Base-by-base conservation (phyloP, 2,797 vertebrate genomes). In the Poeciliopsis turneri region DNA sequence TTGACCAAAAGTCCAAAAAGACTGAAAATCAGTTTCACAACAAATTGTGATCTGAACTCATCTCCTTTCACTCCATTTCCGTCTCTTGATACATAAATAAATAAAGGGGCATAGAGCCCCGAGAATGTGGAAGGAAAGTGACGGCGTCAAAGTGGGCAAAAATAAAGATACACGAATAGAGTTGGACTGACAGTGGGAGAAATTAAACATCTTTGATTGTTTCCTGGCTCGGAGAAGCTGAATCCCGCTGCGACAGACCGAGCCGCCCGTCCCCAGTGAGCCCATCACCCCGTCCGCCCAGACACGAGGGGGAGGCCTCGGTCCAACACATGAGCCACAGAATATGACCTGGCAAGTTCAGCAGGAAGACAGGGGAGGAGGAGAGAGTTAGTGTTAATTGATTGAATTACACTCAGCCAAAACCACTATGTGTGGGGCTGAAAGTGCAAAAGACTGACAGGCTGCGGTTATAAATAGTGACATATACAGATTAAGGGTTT, bases 61-160 rank as follows among this genome's bases (percentile, higher is more conserved):
- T 93, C 92, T 93, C 90, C 76, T 69, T 85, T 76, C 93, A 86
- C 90, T 89, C 93, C 92, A 91, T 94, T 93, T 95, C 94, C 93
- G 89, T 93, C 91, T 94, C 83, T 81, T 93, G 88, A 92, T 93
- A 92, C 89, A 94, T 93, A 95, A 95, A 95, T 94, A 95, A 95
- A 95, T 94, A 91, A 86, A 90, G 79, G 88, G 86, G 81, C 87
- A 84, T 84, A 82, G 91, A 86, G 95, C 94, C 94, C 84, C 87
- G 87, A 93, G 94, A 93, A 88, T 75, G 81, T 78, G 49, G 82
- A 85, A 83, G 83, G 88, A 86, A 69, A 89, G 86, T 90, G 88
- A 84, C 80, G 46, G 84, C 80, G 86, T 87, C 87, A 86, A 86
- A 83, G 86, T 10, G 12, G 80, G 73, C 73, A 76, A 81, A 71